Percentiles rank a stretch among this genome's conserved stretches.
Conservation (phyloP, 1,140 invertebrate genomes). For the Thaumatotibia leucotreta region DNA sequence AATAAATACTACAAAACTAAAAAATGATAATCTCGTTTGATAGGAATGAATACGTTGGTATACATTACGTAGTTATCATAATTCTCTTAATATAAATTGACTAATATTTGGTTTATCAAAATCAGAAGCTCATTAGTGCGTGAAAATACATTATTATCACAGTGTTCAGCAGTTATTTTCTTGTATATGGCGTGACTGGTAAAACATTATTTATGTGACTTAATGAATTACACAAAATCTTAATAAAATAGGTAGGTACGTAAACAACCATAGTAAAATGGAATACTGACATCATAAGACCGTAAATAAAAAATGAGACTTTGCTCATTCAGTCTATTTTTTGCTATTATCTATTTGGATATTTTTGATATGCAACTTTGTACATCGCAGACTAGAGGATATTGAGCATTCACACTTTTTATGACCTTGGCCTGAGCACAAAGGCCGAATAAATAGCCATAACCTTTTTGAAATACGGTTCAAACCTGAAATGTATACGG, state of each 20-base stretch:
- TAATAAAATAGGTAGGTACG: not conserved
- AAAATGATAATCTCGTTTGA: not conserved
- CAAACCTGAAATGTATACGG: not conserved
- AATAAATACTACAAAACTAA: not conserved
- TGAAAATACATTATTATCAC: constrained; percentile 12
- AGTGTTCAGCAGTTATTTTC: constrained; percentile 11
- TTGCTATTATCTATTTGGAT: constrained; percentile 3
- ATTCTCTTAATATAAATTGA: constrained; percentile 16
- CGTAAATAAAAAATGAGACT: not conserved
- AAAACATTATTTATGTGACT: constrained; percentile 3
- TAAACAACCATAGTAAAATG: constrained; percentile 9
- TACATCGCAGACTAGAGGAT: constrained; percentile 7
- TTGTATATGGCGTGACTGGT: constrained; percentile 10
- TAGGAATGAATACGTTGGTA: constrained; percentile 10
- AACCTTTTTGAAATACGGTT: not conserved
- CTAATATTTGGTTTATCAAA: constrained; percentile 18
- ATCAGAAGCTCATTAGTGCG: constrained; percentile 12
- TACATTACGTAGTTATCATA: constrained; percentile 2
- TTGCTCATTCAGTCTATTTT: constrained; percentile 6
- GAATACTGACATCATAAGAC: constrained; percentile 9
- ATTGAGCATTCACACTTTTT: constrained; percentile 2
- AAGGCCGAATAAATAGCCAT: not conserved
- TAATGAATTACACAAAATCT: not conserved
- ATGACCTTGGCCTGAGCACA: not conserved
- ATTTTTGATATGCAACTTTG: constrained; percentile 11